Percentiles rank a stretch among this genome's conserved stretches.
Evolutionary conservation across 2,113 vertebrate genomes (phyloP).

Genomic region (Theropithecus gelada): DNA sequence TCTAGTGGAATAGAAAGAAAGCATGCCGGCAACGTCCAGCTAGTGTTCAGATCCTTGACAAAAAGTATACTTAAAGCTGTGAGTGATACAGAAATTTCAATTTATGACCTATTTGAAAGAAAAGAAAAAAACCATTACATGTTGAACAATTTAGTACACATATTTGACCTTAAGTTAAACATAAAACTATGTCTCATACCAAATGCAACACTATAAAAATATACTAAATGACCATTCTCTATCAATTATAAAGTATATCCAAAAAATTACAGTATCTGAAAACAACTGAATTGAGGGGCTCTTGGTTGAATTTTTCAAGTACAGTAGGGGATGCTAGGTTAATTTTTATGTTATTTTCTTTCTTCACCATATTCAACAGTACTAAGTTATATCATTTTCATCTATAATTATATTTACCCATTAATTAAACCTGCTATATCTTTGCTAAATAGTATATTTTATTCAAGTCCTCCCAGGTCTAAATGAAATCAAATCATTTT

Average conservation of each 20-base stretch:
- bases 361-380: not conserved
- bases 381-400: not conserved
- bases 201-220: conserved; percentile 51
- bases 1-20: not conserved
- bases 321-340: not conserved
- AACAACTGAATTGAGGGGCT: not conserved
- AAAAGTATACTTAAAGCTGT: conserved; percentile 16
- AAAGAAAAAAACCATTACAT: not conserved
- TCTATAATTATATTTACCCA: not conserved
- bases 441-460: not conserved
- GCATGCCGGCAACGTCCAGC: not conserved
- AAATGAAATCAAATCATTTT: conserved; percentile 22
- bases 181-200: not conserved
- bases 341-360: not conserved
- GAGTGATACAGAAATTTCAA: not conserved
- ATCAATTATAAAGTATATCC: conserved; percentile 41
- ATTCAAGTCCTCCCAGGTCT: not conserved
- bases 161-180: conserved; percentile 23
- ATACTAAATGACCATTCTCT: not conserved
- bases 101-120: not conserved
- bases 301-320: not conserved
- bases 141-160: not conserved
- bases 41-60: conserved; percentile 47
- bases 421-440: not conserved
- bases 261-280: conserved; percentile 27